Evolutionary conservation across 2,888 invertebrate genomes (phyloP), one percentile per base, ranked within the genome.

Genomic region (Aporophyla lueneburgensis): DNA sequence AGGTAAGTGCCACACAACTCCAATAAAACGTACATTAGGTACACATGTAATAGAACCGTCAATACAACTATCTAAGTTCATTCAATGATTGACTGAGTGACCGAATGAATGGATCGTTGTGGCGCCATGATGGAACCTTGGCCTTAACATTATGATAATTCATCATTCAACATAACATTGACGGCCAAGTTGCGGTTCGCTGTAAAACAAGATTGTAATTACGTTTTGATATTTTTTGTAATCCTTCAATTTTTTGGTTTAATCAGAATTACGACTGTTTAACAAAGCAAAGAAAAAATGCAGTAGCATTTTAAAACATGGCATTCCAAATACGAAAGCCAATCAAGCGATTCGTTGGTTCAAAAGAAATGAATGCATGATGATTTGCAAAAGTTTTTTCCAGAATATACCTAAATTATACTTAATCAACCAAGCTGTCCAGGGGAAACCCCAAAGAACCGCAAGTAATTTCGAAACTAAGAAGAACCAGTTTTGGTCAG

Each of bases 71-170:
- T 21, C 7, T 4, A 58, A 51, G 14, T 71, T 74, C 65, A 72
- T 43, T 63, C 73, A 73, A 59, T 80, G 70, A 85, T 71, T 89
- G 86, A 89, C 83, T 87, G 85, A 88, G 82, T 83, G 83, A 88
- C 78, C 65, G 79, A 85, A 84, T 90, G 88, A 91, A 92, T 91
- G 91, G 79, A 77, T 73, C 81, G 85, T 88, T 86, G 86, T 85
- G 81, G 73, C 81, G 85, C 77, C 83, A 84, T 83, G 84, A 86
- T 75, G 86, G 73, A 89, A 88, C 95, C 95, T 94, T 94, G 95
- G 92, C 95, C 95, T 94, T 95, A 95, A 92, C 92, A 91, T 92
- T 93, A 95, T 95, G 93, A 86, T 93, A 94, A 94, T 94, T 80
- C 85, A 85, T 85, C 81, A 81, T 84, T 76, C 72, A 78, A 81